Evolutionary conservation across 2,797 vertebrate genomes (phyloP).

Genomic region (Pyrocephalus nanus): DNA sequence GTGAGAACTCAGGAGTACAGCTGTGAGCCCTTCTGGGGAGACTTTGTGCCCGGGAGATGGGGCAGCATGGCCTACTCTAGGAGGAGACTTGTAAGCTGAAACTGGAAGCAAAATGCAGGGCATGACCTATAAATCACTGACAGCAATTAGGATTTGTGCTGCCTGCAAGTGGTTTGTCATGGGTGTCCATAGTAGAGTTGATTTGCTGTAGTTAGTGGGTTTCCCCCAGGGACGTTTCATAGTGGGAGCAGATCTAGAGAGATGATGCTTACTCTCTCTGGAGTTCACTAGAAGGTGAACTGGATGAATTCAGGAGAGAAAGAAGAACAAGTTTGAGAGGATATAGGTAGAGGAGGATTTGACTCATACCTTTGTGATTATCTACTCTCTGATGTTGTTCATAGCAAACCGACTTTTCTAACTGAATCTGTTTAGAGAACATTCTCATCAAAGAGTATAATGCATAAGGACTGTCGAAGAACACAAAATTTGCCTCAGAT

Average conservation of each 20-base stretch:
- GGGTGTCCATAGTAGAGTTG: neutral
- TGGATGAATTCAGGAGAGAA: neutral
- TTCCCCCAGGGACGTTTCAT: neutral
- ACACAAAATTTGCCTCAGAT: neutral
- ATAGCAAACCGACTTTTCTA: neutral
- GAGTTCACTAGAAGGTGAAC: neutral
- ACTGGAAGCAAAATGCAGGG: neutral
- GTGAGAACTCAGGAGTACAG: neutral
- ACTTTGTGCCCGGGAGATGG: neutral
- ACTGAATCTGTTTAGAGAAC: neutral
- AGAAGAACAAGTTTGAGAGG: neutral
- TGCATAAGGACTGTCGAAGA: neutral
- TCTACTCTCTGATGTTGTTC: neutral
- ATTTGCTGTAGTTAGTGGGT: neutral
- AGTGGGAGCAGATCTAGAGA: neutral
- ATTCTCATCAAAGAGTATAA: neutral
- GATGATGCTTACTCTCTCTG: neutral
- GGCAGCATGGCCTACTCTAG: neutral
- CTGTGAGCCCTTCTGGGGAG: neutral
- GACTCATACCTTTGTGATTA: neutral
- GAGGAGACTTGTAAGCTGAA: neutral
- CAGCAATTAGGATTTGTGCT: neutral
- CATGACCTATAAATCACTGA: neutral
- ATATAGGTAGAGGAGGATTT: neutral
- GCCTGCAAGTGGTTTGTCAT: rapidly evolving